Conservation (phyloP, 2,113 vertebrate genomes). For the Smithornis capensis region DNA sequence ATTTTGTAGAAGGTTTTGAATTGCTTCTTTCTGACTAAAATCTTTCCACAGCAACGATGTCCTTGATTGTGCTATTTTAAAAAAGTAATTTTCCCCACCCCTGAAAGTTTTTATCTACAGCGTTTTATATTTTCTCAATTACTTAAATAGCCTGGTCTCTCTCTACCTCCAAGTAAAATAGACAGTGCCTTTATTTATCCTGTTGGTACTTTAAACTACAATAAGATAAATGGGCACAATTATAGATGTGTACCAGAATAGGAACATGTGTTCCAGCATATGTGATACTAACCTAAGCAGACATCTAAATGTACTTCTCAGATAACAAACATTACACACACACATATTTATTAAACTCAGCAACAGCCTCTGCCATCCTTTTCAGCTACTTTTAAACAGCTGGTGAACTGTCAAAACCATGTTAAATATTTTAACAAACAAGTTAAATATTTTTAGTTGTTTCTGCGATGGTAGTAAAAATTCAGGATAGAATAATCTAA, state of each 20-base stretch:
- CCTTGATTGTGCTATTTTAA: constrained; percentile 12
- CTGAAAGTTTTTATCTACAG: constrained; percentile 45
- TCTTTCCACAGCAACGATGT: background rate
- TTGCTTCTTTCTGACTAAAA: background rate
- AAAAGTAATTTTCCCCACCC: constrained; percentile 27
- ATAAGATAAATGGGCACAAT: constrained; percentile 69
- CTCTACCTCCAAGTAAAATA: constrained; percentile 28
- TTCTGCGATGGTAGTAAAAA: constrained; percentile 35
- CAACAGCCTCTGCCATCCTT: constrained; percentile 41
- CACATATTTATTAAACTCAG: constrained; percentile 45
- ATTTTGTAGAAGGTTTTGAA: constrained; percentile 11
- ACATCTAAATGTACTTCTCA: constrained; percentile 60
- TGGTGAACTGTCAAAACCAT: constrained; percentile 62
- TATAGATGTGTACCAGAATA: constrained; percentile 57
- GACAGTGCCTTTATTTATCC: constrained; percentile 27
- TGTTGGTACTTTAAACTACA: constrained; percentile 62
- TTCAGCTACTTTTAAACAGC: constrained; percentile 72
- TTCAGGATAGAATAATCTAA: background rate
- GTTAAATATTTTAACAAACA: constrained; percentile 64
- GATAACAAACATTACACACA: constrained; percentile 41
- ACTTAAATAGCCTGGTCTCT: constrained; percentile 30
- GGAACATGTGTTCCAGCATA: constrained; percentile 73
- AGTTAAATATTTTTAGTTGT: constrained; percentile 63
- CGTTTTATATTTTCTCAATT: background rate
- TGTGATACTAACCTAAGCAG: constrained; percentile 69